A percentile compares a stretch with the other conserved stretches of the same genome.
Conservation (phyloP, 2,113 vertebrate genomes). For the Odocoileus virginianus region DNA sequence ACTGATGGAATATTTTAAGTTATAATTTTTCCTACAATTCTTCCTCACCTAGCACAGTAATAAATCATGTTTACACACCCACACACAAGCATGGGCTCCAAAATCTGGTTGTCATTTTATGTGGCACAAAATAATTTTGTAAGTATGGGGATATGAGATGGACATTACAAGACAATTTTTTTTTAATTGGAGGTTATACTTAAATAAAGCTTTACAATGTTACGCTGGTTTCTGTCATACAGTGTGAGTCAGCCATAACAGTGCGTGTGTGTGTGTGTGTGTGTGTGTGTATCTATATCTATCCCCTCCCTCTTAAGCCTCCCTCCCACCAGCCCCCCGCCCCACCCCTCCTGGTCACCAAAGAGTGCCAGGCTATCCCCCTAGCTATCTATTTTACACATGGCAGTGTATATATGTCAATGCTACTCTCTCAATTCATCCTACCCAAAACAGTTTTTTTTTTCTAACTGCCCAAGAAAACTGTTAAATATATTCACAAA, state of each 20-base stretch:
- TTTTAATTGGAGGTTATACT: neutral
- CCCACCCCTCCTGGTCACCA: neutral
- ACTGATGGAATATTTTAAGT: neutral
- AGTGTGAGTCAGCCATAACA: neutral
- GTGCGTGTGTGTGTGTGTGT: neutral
- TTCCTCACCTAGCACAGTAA: neutral
- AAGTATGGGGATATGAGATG: neutral
- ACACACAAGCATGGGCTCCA: neutral
- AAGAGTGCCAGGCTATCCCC: neutral
- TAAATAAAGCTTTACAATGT: neutral
- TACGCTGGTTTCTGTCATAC: neutral
- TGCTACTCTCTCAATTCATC: neutral
- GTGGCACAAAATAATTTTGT: neutral
- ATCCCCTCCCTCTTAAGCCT: neutral
- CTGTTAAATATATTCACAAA: neutral
- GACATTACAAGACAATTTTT: neutral
- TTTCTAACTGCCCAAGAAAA: neutral
- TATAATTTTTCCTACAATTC: neutral
- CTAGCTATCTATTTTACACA: neutral
- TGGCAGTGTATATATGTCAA: neutral
- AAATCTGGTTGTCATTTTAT: neutral
- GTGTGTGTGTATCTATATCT: neutral
- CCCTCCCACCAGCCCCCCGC: neutral
- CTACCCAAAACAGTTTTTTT: neutral
- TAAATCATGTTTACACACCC: neutral